Conservation (phyloP, 2,888 invertebrate genomes). For the Psylliodes chrysocephalus region DNA sequence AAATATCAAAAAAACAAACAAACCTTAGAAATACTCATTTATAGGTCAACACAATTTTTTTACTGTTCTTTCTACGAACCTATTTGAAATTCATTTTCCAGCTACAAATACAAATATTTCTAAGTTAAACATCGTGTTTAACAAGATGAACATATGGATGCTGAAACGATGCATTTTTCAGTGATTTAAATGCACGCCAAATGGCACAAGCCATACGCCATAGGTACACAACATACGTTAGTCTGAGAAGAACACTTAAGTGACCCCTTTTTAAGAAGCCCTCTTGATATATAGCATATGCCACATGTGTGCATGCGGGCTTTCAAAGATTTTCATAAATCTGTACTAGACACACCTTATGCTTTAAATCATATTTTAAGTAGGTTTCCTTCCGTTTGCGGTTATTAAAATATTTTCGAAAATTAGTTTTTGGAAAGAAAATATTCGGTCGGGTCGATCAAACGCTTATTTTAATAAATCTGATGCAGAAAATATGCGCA, state of each 20-base stretch:
- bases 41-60: too few relatives aligned
- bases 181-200: slow-evolving; percentile 27
- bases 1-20: too few relatives aligned
- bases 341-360: slow-evolving; percentile 5
- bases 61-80: too few relatives aligned
- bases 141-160: slow-evolving; percentile 4
- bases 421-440: too few relatives aligned
- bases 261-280: slow-evolving; percentile 26
- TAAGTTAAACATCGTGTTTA: neutral
- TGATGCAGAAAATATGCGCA: too few relatives aligned
- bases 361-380: slow-evolving; percentile 12
- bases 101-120: neutral
- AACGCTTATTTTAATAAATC: too few relatives aligned
- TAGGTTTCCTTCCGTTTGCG: neutral
- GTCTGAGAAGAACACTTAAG: slow-evolving; percentile 1
- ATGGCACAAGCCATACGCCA: slow-evolving; percentile 32
- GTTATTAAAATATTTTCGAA: too few relatives aligned
- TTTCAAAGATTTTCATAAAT: slow-evolving; percentile 14
- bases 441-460: too few relatives aligned
- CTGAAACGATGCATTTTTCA: neutral
- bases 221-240: slow-evolving; percentile 4
- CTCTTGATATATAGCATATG: slow-evolving; percentile 27
- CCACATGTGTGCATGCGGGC: slow-evolving; percentile 26
- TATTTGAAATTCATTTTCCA: neutral
- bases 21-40: too few relatives aligned